Conservation (phyloP, 2,888 invertebrate genomes). For the Dermolepida albohirtum region DNA sequence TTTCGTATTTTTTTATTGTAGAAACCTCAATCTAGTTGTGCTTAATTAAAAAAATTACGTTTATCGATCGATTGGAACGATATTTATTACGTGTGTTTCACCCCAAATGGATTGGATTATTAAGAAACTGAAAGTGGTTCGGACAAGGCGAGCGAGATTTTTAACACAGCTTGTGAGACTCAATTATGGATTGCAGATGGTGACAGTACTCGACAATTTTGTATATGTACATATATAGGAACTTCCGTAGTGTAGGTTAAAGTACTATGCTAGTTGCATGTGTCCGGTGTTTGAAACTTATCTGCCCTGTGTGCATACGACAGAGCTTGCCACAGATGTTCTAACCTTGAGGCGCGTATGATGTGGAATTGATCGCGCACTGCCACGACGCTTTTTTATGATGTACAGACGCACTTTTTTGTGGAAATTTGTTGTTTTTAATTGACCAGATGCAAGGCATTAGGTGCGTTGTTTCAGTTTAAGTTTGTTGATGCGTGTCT, state of each 20-base stretch:
- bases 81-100: too few relatives aligned
- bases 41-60: conserved; percentile 21
- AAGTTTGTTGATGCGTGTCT: too few relatives aligned
- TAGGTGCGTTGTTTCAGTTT: too few relatives aligned
- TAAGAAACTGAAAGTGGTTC: conserved; percentile 40
- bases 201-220: conserved; percentile 17
- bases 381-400: not conserved
- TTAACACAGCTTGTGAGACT: conserved; percentile 19
- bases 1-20: conserved; percentile 22
- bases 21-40: conserved; percentile 15
- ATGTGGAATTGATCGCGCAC: not conserved
- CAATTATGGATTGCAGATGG: conserved; percentile 36
- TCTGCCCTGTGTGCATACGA: conserved; percentile 1
- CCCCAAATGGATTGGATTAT: too few relatives aligned
- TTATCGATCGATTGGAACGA: conserved; percentile 9
- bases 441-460: too few relatives aligned
- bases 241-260: conserved; percentile 16
- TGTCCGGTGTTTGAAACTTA: not conserved
- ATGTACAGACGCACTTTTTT: not conserved
- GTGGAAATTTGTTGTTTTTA: too few relatives aligned
- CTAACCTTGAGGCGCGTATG: conserved; percentile 19
- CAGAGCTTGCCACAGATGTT: conserved; percentile 32
- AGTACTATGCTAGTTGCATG: not conserved
- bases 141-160: conserved; percentile 39
- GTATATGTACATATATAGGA: not conserved